These are phyloP conservation scores for Montipora capricornis DNA, from an alignment of 64 coral and sea anemone genomes.

Conservation along the genomic window DNA sequence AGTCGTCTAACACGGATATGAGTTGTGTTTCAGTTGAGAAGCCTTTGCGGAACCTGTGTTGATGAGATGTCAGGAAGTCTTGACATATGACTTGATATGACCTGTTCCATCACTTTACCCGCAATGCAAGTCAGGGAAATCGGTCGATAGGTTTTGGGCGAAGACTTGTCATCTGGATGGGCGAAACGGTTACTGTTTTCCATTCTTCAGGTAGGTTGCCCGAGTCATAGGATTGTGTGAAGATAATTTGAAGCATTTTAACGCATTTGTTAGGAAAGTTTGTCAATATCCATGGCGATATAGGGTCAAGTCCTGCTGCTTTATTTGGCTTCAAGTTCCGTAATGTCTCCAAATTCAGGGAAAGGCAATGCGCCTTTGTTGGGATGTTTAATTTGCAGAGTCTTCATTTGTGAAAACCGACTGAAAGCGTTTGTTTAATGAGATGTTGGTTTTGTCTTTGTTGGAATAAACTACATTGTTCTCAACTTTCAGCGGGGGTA, in stretches of 20 bases:
- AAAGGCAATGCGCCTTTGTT: conserved; percentile 55
- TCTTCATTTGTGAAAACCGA: conserved; percentile 29
- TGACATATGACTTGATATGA: conserved; percentile 35
- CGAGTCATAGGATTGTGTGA: conserved; percentile 58
- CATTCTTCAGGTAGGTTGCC: conserved; percentile 41
- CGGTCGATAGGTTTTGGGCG: conserved; percentile 32
- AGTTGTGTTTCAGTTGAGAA: conserved; percentile 59
- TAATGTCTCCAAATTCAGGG: conserved; percentile 41
- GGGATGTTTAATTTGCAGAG: not conserved
- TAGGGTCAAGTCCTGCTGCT: conserved; percentile 48
- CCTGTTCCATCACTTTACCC: conserved; percentile 39
- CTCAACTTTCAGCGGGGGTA: conserved; percentile 21
- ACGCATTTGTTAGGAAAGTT: conserved; percentile 42
- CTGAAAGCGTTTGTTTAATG: conserved; percentile 29
- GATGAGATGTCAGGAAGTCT: conserved; percentile 54
- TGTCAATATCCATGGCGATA: conserved; percentile 40
- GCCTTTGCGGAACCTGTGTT: conserved; percentile 35
- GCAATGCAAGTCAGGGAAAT: conserved; percentile 30
- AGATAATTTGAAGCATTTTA: conserved; percentile 43
- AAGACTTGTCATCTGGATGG: conserved; percentile 44
- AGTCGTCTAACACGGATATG: too few species aligned
- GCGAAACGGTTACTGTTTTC: conserved; percentile 41
- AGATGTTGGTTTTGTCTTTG: conserved; percentile 9
- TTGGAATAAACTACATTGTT: not conserved
- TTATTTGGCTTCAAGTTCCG: conserved; percentile 62